Evolutionary conservation across 2,888 invertebrate genomes (phyloP).

Genomic region (Germaria angustata): DNA sequence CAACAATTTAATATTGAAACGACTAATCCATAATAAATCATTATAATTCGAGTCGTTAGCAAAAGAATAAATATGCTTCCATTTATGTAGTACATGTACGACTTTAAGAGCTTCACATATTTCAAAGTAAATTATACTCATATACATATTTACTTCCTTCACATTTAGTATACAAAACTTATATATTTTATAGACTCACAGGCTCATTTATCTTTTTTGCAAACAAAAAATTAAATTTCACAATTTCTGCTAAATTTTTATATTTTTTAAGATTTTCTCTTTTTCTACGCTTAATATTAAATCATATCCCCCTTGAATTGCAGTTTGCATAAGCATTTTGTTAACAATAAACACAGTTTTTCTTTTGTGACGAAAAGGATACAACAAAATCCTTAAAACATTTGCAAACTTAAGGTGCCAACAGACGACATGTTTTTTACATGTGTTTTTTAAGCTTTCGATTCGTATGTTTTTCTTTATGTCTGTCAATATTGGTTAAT

Average conservation of each 20-base stretch:
- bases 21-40: not conserved
- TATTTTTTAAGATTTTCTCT: not conserved
- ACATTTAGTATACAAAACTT: too few species aligned
- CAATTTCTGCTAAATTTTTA: not conserved
- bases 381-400: not conserved
- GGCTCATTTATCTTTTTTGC: not conserved
- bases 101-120: not conserved
- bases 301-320: not conserved
- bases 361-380: not conserved
- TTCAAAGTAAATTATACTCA: not conserved
- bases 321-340: not conserved
- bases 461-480: too few species aligned
- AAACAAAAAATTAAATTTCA: conserved; percentile 4
- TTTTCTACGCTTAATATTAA: conserved; percentile 22
- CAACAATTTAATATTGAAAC: not conserved
- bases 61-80: too few species aligned
- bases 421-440: not conserved
- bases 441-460: too few species aligned
- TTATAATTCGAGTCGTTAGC: not conserved
- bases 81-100: too few species aligned
- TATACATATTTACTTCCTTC: not conserved
- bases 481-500: too few species aligned
- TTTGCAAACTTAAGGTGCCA: not conserved
- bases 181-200: not conserved
- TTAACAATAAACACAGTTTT: not conserved